A percentile compares a stretch with the other conserved stretches of the same genome.
phyloP scores from a whole-genome alignment of 2,888 invertebrate species.

The Eupithecia vulgata region DNA sequence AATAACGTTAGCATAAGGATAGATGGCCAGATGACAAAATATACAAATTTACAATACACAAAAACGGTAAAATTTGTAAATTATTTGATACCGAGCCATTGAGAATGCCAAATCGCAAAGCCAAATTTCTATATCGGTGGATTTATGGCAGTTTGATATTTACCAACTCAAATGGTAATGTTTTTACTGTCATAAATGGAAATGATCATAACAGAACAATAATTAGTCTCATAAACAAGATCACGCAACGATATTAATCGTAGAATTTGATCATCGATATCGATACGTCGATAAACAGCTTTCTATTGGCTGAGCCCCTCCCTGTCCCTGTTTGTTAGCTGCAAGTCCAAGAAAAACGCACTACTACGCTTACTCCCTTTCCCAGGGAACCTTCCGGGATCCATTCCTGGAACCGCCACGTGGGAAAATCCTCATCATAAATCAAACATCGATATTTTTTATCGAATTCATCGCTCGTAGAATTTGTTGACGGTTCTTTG shows the following conservation, averaged over 20 bases:
- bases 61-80: no score
- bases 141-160: no score
- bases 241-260: background rate
- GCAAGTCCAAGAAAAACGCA: constrained; percentile 60
- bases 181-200: background rate
- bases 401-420: constrained; percentile 75
- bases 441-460: constrained; percentile 65
- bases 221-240: background rate
- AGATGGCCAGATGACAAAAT: background rate
- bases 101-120: no score
- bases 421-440: constrained; percentile 78
- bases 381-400: constrained; percentile 77
- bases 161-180: background rate
- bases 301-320: background rate
- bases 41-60: no score
- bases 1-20: background rate
- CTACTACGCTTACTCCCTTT: constrained; percentile 60
- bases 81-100: no score
- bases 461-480: constrained; percentile 37
- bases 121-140: no score
- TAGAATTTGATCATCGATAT: constrained; percentile 1
- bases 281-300: constrained; percentile 5
- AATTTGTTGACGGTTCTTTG: constrained; percentile 38
- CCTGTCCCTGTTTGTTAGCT: constrained; percentile 43
- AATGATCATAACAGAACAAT: background rate